Evolutionary conservation across 2,797 vertebrate genomes (phyloP), one percentile per base, ranked within the genome.

Genomic region (Poecilia velifera): DNA sequence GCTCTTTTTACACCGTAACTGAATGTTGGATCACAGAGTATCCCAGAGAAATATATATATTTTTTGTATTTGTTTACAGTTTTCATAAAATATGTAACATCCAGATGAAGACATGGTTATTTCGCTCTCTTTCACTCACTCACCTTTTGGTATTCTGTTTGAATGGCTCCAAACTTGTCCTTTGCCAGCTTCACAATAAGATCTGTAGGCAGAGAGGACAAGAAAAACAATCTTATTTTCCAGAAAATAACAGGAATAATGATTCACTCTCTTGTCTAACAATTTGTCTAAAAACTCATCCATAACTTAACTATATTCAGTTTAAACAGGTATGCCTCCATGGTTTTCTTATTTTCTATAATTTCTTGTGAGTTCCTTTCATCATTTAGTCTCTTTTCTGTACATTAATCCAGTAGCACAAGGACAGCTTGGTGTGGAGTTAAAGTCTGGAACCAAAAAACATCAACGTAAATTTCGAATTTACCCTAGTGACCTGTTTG

Each of bases 141-240:
- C 94, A 96, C 96, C 95, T 96, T 96, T 88, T 96, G 94, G 78
- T 96, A 96, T 82, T 96, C 95, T 0, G 91, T 91, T 82, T 96
- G 94, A 85, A 95, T 86, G 83, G 93, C 91, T 89, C 91, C 95
- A 73, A 96, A 96, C 87, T 91, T 95, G 84, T 96, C 95, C 89
- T 96, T 95, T 25, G 94, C 93, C 84, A 96, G 83, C 88, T 88
- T 93, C 74, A 95, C 91, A 77, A 96, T 89, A 51, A 96, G 95
- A 91, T 96, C 96, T 96, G 95, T 64, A 93, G 87, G 85, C 76
- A 95, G 25, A 87, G 36, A 83, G 45, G 77, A 73, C 64, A 84
- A 28, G 87, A 72, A 87, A n/a, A 71, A 81, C 49, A 86, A 57
- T n/a, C 68, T 9, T n/a, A 72, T 3, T 22, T 62, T 74, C 1